Evolutionary conservation across 1,140 invertebrate genomes (phyloP).

Genomic region (Lysiphlebus fabarum): DNA sequence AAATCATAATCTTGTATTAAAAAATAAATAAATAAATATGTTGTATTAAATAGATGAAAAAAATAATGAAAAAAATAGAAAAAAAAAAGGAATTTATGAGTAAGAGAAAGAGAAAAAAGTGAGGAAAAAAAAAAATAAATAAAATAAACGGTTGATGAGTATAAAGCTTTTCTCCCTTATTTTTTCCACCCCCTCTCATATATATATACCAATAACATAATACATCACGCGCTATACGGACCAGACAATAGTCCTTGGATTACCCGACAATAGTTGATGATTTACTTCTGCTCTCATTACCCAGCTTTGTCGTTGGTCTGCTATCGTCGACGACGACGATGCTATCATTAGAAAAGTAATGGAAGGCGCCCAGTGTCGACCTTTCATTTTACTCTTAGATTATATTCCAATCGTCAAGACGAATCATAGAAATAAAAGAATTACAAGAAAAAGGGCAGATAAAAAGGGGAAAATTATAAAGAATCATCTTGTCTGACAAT

Average conservation of each 20-base stretch:
- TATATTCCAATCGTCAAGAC: constrained; percentile 31
- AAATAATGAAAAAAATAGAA: too few species aligned
- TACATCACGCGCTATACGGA: constrained; percentile 40
- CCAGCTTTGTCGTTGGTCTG: constrained; percentile 42
- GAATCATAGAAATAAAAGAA: constrained; percentile 10
- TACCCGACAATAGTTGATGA: constrained; percentile 51
- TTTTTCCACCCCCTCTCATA: constrained; percentile 19
- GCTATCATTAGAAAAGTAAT: constrained; percentile 49
- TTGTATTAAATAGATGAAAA: too few species aligned
- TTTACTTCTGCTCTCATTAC: constrained; percentile 51
- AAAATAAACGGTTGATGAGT: too few species aligned
- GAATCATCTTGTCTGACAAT: constrained; percentile 26
- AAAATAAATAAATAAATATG: too few species aligned
- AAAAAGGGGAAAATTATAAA: constrained; percentile 34
- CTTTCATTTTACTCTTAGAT: constrained; percentile 37
- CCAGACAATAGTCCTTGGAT: constrained; percentile 47
- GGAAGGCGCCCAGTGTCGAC: constrained; percentile 31
- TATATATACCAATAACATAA: constrained; percentile 49
- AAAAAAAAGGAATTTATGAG: too few species aligned
- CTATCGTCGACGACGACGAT: constrained; percentile 36
- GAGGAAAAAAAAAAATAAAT: too few species aligned
- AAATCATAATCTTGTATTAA: too few species aligned
- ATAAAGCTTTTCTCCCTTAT: too few species aligned
- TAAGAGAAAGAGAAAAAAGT: too few species aligned
- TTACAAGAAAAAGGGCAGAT: background rate